These are phyloP conservation scores for Thereva nobilitata DNA, from an alignment of 2,888 invertebrate genomes.

Conservation along the genomic window DNA sequence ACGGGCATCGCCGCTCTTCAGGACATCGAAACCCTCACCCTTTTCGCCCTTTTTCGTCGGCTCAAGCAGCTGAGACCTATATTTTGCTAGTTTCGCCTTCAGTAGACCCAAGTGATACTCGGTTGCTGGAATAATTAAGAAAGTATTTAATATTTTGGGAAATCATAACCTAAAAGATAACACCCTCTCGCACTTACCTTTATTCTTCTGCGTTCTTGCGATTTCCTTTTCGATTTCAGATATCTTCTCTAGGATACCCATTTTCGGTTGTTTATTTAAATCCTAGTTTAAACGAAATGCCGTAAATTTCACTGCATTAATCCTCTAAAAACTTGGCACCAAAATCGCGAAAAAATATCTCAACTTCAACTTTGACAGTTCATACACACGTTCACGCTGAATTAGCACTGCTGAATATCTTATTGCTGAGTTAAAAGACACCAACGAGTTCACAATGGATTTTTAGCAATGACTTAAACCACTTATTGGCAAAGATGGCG, in stretches of 20 bases:
- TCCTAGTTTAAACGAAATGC: too few species aligned
- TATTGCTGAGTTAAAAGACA: too few species aligned
- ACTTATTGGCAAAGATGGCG: too few species aligned
- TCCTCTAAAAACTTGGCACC: too few species aligned
- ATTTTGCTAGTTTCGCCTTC: constrained; percentile 96
- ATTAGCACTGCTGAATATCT: too few species aligned
- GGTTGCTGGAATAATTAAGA: constrained; percentile 70
- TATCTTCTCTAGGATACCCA: constrained; percentile 99
- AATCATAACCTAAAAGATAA: neutral
- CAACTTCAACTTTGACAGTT: too few species aligned
- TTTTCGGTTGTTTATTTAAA: constrained; percentile 53
- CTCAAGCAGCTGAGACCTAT: constrained; percentile 90
- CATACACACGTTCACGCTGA: too few species aligned
- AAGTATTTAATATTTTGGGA: constrained; percentile 1
- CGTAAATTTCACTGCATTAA: too few species aligned
- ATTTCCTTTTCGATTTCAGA: constrained; percentile 99
- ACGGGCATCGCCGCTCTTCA: constrained; percentile 98
- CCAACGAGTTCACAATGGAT: too few species aligned
- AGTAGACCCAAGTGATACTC: constrained; percentile 98
- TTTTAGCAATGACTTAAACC: too few species aligned
- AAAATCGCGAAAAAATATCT: too few species aligned
- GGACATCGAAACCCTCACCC: constrained; percentile 97
- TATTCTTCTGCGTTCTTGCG: constrained; percentile 97
- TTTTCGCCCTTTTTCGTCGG: constrained; percentile 94
- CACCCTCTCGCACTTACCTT: constrained; percentile 69